phyloP scores from a whole-genome alignment of 2,797 vertebrate genomes.

The Gallinago stenura region DNA sequence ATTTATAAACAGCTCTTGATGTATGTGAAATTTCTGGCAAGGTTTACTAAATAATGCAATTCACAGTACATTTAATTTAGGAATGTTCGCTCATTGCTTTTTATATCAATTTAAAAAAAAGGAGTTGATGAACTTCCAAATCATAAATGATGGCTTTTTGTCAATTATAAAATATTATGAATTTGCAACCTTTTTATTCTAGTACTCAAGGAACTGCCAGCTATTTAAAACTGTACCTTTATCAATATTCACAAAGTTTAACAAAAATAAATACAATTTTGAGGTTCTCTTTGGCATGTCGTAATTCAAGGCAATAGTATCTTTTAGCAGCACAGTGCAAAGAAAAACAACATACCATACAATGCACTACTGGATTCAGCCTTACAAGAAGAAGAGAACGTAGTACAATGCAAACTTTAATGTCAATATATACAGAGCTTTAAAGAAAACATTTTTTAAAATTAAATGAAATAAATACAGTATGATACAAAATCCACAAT shows the following conservation, averaged over 20 bases:
- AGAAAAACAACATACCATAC: conserved; percentile 46
- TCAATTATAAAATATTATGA: conserved; percentile 64
- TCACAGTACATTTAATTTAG: conserved; percentile 26
- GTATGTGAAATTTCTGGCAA: conserved; percentile 15
- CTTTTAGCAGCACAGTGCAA: conserved; percentile 67
- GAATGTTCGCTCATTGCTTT: conserved; percentile 2
- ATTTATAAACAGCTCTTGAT: not conserved
- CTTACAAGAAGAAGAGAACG: conserved; percentile 65
- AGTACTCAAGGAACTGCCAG: conserved; percentile 62
- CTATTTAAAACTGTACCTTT: conserved; percentile 67
- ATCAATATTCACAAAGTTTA: conserved; percentile 68
- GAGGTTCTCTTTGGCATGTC: conserved; percentile 75
- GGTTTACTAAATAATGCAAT: conserved; percentile 11
- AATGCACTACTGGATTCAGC: conserved; percentile 60
- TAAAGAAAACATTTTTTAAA: conserved; percentile 95
- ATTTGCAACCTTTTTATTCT: conserved; percentile 71
- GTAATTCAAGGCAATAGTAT: conserved; percentile 59
- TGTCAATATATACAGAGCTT: conserved; percentile 94
- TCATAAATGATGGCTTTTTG: conserved; percentile 57
- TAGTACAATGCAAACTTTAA: conserved; percentile 88
- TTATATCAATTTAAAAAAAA: not conserved
- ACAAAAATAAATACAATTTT: conserved; percentile 72
- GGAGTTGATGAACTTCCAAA: not conserved
- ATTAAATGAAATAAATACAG: conserved; percentile 97
- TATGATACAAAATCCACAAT: conserved; percentile 95